These are phyloP conservation scores for Sphecodes monilicornis DNA, from an alignment of 2,888 invertebrate species.

Conservation along the genomic window DNA sequence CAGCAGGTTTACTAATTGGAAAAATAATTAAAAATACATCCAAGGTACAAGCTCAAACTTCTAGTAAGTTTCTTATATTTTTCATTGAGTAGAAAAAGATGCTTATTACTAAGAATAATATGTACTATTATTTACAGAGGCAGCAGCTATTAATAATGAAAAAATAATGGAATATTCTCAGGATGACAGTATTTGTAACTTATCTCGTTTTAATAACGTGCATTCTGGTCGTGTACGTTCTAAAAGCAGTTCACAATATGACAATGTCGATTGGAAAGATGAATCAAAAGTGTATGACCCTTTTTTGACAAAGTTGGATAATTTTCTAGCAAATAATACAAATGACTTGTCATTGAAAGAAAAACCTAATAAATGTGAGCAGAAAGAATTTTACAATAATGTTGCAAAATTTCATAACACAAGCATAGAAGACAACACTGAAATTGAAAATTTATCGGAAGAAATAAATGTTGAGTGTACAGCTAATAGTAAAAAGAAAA, in stretches of 20 bases:
- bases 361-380: not conserved
- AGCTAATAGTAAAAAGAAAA: not conserved
- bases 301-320: not conserved
- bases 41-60: not conserved
- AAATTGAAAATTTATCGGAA: not conserved
- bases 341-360: not conserved
- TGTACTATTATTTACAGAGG: conserved; percentile 21
- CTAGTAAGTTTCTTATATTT: conserved; percentile 31
- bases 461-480: not conserved
- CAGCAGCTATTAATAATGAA: not conserved
- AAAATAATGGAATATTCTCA: conserved; percentile 23
- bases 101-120: not conserved
- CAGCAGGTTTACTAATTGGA: conserved; percentile 35
- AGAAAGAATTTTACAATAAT: not conserved
- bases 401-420: conserved; percentile 1
- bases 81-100: not conserved
- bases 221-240: not conserved
- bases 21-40: conserved; percentile 30
- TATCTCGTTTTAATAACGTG: not conserved
- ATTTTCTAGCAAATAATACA: conserved; percentile 14
- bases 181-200: conserved; percentile 28
- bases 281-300: not conserved
- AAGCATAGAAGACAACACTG: conserved; percentile 29
- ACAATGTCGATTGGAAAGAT: not conserved
- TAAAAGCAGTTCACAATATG: conserved; percentile 27